Evolutionary conservation across 2,797 vertebrate genomes (phyloP).

Genomic region (Artibeus jamaicensis): DNA sequence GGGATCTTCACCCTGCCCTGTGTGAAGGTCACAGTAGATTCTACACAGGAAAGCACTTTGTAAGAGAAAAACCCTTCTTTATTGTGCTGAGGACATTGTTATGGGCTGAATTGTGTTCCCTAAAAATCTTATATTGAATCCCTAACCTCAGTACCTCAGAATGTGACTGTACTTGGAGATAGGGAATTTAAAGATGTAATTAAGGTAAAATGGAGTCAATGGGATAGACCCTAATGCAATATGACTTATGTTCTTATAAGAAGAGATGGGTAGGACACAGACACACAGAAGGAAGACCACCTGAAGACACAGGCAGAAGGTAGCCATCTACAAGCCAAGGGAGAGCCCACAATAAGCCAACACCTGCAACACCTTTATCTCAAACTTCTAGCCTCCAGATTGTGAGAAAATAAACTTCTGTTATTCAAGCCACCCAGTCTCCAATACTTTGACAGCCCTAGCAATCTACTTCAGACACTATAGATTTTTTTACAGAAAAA

Average conservation of each 20-base stretch:
- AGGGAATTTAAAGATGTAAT: background rate
- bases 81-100: background rate
- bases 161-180: background rate
- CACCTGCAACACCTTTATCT: background rate
- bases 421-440: background rate
- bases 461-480: background rate
- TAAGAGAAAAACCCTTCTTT: background rate
- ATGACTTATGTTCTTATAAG: background rate
- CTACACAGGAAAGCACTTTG: background rate
- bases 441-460: background rate
- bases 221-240: background rate
- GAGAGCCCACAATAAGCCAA: background rate
- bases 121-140: background rate
- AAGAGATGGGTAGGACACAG: background rate
- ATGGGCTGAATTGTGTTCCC: background rate
- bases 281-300: background rate
- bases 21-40: background rate
- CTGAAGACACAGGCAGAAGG: background rate
- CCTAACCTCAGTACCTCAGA: background rate
- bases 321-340: background rate
- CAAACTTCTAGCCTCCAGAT: background rate
- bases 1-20: background rate
- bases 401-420: background rate
- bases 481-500: background rate
- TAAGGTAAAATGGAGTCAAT: background rate